These are phyloP conservation scores for Lutra lutra DNA, from an alignment of 2,797 vertebrate genomes.

Conservation along the genomic window DNA sequence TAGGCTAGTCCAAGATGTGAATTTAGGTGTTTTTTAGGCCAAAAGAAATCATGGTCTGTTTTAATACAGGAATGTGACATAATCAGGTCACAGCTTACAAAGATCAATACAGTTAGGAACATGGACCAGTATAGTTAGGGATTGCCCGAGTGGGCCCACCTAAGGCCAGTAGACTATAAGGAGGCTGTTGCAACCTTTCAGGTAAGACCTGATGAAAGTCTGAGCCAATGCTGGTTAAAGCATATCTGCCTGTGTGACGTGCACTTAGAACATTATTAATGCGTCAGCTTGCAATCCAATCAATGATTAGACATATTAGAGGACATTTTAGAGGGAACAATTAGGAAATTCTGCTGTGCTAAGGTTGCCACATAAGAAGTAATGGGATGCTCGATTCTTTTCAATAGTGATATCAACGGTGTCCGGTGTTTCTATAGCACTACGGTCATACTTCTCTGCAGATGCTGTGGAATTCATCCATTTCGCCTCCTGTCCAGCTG, in stretches of 20 bases:
- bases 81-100: background rate
- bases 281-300: background rate
- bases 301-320: background rate
- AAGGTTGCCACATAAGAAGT: background rate
- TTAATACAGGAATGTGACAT: background rate
- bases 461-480: background rate
- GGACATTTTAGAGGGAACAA: background rate
- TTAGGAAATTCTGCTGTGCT: constrained; percentile 3
- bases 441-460: background rate
- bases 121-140: background rate
- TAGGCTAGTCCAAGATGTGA: background rate
- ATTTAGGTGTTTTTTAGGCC: background rate
- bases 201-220: background rate
- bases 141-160: background rate
- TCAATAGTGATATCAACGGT: background rate
- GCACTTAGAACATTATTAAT: background rate
- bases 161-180: background rate
- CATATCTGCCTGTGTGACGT: background rate
- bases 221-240: background rate
- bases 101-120: background rate
- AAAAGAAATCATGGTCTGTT: background rate
- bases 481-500: background rate
- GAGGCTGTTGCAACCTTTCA: background rate
- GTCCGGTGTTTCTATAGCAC: background rate
- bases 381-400: background rate